A percentile compares a stretch with the other conserved stretches of the same genome.
Evolutionary conservation across 2,113 vertebrate species (phyloP).

Genomic region (Sturnus vulgaris): DNA sequence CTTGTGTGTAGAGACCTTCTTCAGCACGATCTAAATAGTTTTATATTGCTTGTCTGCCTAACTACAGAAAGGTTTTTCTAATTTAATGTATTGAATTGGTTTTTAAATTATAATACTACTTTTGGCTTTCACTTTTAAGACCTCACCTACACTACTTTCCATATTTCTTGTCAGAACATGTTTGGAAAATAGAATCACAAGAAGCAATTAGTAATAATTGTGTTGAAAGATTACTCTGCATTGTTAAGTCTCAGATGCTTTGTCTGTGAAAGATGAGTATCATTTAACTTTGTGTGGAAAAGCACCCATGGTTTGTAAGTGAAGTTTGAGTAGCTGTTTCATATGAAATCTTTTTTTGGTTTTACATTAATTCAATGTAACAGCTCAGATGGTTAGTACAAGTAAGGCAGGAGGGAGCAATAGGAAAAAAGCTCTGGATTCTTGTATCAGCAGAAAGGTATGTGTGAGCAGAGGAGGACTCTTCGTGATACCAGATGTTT

Average conservation of each 20-base stretch:
- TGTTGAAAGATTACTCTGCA: conserved; percentile 10
- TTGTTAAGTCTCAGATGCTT: background rate
- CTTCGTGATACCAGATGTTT: background rate
- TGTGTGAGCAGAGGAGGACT: background rate
- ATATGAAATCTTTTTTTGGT: background rate
- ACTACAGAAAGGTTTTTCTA: background rate
- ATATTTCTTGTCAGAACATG: background rate
- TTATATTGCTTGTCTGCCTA: background rate
- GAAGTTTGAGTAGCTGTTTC: background rate
- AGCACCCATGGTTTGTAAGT: background rate
- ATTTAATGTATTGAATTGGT: background rate
- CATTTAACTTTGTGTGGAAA: conserved; percentile 1
- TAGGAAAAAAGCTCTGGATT: background rate
- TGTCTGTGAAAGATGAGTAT: conserved; percentile 14
- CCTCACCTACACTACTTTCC: background rate
- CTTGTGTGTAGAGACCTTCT: background rate
- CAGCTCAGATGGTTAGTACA: background rate
- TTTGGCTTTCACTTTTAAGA: background rate
- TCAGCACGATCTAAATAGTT: background rate
- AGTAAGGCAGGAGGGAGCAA: background rate
- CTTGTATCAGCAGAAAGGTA: background rate
- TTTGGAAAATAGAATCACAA: conserved; percentile 29
- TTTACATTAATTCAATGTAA: background rate
- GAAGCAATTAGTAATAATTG: conserved; percentile 17
- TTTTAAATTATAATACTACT: background rate